Conservation (phyloP, 2,797 vertebrate species). For the Esox masquinongy region DNA sequence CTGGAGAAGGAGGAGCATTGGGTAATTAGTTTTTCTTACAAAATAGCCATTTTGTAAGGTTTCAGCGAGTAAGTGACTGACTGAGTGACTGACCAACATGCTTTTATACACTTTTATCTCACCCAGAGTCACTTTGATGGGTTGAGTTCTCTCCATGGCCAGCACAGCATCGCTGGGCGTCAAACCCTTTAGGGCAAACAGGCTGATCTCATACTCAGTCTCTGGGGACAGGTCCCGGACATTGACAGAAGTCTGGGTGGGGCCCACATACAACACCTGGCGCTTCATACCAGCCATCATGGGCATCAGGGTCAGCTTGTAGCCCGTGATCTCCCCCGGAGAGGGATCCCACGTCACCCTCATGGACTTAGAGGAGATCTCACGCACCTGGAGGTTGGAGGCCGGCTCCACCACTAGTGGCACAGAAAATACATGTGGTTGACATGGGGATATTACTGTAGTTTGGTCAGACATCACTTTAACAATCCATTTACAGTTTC, state of each 20-base stretch:
- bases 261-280: constrained; percentile 86
- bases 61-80: background rate
- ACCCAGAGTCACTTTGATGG: constrained; percentile 93
- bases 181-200: constrained; percentile 91
- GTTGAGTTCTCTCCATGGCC: constrained; percentile 93
- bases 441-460: background rate
- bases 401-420: constrained; percentile 89
- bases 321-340: constrained; percentile 86
- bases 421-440: background rate
- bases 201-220: constrained; percentile 92
- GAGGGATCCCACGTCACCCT: constrained; percentile 90
- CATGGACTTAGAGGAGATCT: constrained; percentile 93
- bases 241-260: constrained; percentile 84
- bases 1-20: constrained; percentile 68
- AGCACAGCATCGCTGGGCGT: constrained; percentile 87
- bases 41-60: background rate
- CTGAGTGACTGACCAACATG: background rate
- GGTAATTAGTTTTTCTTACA: background rate
- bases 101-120: constrained; percentile 51
- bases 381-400: constrained; percentile 85
- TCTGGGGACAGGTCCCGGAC: constrained; percentile 94
- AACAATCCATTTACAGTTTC: background rate
- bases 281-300: constrained; percentile 88
- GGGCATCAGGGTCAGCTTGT: constrained; percentile 89
- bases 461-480: background rate